Conservation (phyloP, 2,113 vertebrate species). For the Neoarius graeffei region DNA sequence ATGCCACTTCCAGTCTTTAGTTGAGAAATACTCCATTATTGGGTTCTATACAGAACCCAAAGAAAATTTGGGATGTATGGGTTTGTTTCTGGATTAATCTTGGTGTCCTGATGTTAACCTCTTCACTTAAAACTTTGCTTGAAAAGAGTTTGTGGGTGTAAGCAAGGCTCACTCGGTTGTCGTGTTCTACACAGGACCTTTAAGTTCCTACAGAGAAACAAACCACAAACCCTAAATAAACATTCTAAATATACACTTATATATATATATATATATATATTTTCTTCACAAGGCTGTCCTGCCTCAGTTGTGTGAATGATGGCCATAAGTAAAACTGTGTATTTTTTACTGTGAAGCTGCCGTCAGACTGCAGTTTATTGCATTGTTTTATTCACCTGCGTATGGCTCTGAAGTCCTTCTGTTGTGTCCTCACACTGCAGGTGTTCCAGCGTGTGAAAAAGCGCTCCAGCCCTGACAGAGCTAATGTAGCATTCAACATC, state of each 20-base stretch:
- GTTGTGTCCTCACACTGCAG: constrained; percentile 34
- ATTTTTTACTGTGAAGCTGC: background rate
- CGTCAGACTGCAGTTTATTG: constrained; percentile 24
- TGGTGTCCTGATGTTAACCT: background rate
- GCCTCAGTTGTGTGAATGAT: constrained; percentile 8
- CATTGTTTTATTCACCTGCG: constrained; percentile 30
- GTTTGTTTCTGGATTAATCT: background rate
- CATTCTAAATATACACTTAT: background rate
- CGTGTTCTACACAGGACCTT: background rate
- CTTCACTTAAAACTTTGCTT: background rate
- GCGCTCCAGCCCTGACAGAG: constrained; percentile 52
- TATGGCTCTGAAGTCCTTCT: constrained; percentile 34
- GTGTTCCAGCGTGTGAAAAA: constrained; percentile 44
- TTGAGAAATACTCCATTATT: background rate
- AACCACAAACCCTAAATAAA: background rate
- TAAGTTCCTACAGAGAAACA: background rate
- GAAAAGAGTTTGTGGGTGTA: background rate
- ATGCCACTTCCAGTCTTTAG: no score
- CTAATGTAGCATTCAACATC: constrained; percentile 67
- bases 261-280: background rate
- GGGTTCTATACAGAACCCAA: background rate
- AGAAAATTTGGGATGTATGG: background rate
- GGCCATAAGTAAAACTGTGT: constrained; percentile 15
- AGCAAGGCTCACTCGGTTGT: background rate
- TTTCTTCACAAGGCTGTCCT: background rate